These are phyloP conservation scores for Lycaena phlaeas DNA, from an alignment of 2,888 invertebrate species.

Conservation along the genomic window DNA sequence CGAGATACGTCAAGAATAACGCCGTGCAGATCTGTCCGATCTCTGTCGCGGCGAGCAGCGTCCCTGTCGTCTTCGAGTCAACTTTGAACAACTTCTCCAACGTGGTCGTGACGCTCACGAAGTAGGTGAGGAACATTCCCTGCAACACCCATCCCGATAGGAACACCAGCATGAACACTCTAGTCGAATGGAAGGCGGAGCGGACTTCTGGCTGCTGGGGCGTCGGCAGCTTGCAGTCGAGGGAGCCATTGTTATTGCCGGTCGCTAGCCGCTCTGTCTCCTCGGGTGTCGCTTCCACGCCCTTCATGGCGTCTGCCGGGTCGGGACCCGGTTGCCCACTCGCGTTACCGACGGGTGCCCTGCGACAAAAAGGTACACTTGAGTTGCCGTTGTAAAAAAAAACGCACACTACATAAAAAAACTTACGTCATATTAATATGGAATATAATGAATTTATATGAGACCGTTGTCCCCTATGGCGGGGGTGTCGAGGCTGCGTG, in stretches of 20 bases:
- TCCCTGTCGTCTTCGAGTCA: conserved; percentile 91
- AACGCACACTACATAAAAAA: not conserved
- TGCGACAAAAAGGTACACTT: conserved; percentile 36
- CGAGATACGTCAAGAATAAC: conserved; percentile 88
- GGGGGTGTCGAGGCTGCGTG: conserved; percentile 54
- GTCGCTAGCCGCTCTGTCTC: conserved; percentile 64
- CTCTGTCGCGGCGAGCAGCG: conserved; percentile 91
- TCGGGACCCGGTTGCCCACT: conserved; percentile 51
- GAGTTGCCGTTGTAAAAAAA: too few species aligned
- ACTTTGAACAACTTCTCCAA: conserved; percentile 94
- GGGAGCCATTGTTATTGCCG: conserved; percentile 80
- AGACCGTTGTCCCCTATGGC: not conserved
- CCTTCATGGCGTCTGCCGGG: conserved; percentile 62
- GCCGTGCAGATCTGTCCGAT: conserved; percentile 95
- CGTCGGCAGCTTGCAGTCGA: conserved; percentile 83
- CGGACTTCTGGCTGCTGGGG: conserved; percentile 75
- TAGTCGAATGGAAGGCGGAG: conserved; percentile 84
- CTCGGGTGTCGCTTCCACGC: conserved; percentile 64
- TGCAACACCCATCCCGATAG: conserved; percentile 89
- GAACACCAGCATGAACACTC: conserved; percentile 90
- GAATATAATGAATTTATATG: not conserved
- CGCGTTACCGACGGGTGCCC: conserved; percentile 48
- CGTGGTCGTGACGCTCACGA: conserved; percentile 94
- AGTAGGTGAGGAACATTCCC: conserved; percentile 96
- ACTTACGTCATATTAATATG: conserved; percentile 48